Base-by-base conservation (phyloP, 2,888 invertebrate species). In the Arrhopalites spinosus region DNA sequence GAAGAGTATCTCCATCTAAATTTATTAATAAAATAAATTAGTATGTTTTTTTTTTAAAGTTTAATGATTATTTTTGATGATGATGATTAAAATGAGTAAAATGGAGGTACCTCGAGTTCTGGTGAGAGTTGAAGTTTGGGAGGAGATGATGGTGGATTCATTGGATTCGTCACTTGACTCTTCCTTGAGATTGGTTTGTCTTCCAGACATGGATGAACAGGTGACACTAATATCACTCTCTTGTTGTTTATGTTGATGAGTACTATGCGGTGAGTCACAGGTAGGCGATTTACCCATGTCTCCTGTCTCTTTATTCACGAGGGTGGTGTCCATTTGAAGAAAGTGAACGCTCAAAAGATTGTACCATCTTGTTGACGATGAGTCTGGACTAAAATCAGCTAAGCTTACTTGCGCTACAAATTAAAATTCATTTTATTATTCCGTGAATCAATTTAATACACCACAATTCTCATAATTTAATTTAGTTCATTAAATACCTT, bases 111-210 rank as follows among this genome's bases (percentile, higher is more conserved):
- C 90, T 88, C 92, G 92, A 86, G 95, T 96, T 84, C 97, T 90
- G 23, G 97, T 97, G 30, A 97, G 88, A 0, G 97, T 98, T 1
- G 96, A 97, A 0, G 97, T 96, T 86, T 97, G 96, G 15, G 96
- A 97, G 1, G 96, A 95, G 82, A 97, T 96, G 80, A 97, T 94
- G 0, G 97, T 97, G 25, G 95, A 95, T 85, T 98, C 97, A 36
- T 98, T n/a, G n/a, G n/a, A n/a, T n/a, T 53, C 53, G 85, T 98
- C 97, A 29, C 96, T 96, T 83, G 96, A 96, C 86, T 97, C 97
- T 85, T 97, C 97, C 83, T 88, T 88, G 43, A 78, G 75, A 70
- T 72, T 77, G 45, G 78, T 78, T 56, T 76, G 74, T 20, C 79
- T 73, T 25, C 76, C 77, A 36, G 77, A 79, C 29, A 71, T 68